phyloP scores from a whole-genome alignment of 64 coral and sea anemone genomes.

The Porites australiensis region DNA sequence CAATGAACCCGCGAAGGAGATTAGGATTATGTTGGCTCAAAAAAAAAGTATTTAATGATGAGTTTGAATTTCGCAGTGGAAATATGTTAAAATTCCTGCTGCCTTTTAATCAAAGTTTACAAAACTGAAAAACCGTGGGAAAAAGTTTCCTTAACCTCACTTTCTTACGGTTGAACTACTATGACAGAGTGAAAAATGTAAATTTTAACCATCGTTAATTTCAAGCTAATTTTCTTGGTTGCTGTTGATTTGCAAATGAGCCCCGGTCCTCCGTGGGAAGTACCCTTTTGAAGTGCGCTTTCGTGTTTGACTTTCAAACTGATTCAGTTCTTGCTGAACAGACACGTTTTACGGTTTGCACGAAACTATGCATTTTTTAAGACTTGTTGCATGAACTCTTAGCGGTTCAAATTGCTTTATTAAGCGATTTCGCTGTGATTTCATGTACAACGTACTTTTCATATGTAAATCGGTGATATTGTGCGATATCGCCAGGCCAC shows the following conservation, averaged over 20 bases:
- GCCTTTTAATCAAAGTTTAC: conserved; percentile 1
- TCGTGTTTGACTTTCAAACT: conserved; percentile 13
- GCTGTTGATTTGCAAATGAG: neutral
- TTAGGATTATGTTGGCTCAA: neutral
- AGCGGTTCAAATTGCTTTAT: conserved; percentile 7
- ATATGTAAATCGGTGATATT: neutral
- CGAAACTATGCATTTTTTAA: conserved; percentile 14
- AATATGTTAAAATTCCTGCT: neutral
- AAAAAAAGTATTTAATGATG: neutral
- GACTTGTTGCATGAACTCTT: conserved; percentile 5
- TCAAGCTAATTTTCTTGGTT: neutral
- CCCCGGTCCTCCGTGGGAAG: neutral
- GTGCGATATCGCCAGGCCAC: neutral
- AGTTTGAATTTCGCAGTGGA: neutral
- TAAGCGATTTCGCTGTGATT: neutral
- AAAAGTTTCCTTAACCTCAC: neutral
- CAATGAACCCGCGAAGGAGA: neutral
- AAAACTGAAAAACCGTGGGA: neutral
- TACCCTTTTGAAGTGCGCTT: neutral
- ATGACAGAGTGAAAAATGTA: conserved; percentile 5
- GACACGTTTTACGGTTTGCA: neutral
- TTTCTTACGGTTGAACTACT: conserved; percentile 1
- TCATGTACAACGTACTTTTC: neutral
- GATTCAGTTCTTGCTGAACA: conserved; percentile 1
- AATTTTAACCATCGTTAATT: conserved; percentile 22